Evolutionary conservation across 2,797 vertebrate species (phyloP).

Genomic region (Microctenopoma stevenorrisi): DNA sequence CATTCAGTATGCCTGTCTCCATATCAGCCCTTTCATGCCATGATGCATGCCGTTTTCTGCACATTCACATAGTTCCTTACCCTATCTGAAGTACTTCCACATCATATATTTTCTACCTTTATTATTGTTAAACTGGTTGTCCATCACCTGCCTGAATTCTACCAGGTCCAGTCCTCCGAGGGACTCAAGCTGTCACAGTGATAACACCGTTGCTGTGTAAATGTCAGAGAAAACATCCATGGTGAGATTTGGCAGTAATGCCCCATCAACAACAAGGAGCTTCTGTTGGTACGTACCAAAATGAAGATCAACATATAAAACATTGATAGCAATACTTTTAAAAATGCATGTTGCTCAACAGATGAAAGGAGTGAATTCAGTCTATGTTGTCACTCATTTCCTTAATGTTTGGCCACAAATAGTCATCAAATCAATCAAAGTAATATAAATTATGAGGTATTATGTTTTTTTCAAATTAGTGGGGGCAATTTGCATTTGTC

Average conservation of each 20-base stretch:
- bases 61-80: not conserved
- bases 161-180: not conserved
- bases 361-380: constrained; percentile 10
- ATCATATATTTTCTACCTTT: not conserved
- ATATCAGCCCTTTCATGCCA: not conserved
- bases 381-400: not conserved
- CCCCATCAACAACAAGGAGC: not conserved
- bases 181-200: not conserved
- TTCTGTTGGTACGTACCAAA: constrained; percentile 3
- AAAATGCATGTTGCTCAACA: not conserved
- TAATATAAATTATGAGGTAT: not conserved
- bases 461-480: constrained; percentile 11
- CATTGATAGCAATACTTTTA: not conserved
- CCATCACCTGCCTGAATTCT: not conserved
- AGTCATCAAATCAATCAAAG: not conserved
- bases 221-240: constrained; percentile 5
- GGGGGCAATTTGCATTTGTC: constrained; percentile 4
- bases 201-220: constrained; percentile 14
- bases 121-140: not conserved
- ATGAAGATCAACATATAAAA: constrained; percentile 15
- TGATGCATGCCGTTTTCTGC: not conserved
- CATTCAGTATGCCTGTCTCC: too few species aligned
- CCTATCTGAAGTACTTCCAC: too few species aligned
- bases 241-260: not conserved
- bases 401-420: constrained; percentile 10